These are phyloP conservation scores for Esox lucius DNA, from an alignment of 2,797 vertebrate genomes.

Conservation along the genomic window DNA sequence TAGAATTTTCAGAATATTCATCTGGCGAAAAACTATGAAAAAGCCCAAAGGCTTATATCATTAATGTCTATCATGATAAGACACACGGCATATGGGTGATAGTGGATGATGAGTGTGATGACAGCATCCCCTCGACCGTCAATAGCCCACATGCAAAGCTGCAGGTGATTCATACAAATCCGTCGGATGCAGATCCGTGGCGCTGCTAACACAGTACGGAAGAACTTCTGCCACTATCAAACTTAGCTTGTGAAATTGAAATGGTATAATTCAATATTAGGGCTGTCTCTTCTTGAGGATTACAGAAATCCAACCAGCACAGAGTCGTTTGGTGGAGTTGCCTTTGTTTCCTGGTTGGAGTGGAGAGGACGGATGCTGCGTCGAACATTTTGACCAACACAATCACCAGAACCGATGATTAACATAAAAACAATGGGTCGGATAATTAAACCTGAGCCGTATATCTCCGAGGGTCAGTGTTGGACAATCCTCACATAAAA, in stretches of 20 bases:
- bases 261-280: constrained; percentile 13
- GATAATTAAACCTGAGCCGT: constrained; percentile 37
- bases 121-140: constrained; percentile 63
- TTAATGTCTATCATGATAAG: too few species aligned
- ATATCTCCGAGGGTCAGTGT: constrained; percentile 30
- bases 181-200: constrained; percentile 55
- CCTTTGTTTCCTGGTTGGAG: constrained; percentile 55
- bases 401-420: constrained; percentile 41
- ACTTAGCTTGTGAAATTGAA: constrained; percentile 10
- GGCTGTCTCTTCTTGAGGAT: neutral
- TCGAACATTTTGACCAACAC: constrained; percentile 33
- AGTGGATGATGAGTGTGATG: constrained; percentile 15
- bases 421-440: constrained; percentile 60
- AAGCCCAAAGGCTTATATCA: too few species aligned
- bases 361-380: constrained; percentile 60
- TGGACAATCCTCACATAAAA: constrained; percentile 34
- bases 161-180: constrained; percentile 43
- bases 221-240: constrained; percentile 65
- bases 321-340: constrained; percentile 43
- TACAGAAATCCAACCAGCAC: constrained; percentile 15
- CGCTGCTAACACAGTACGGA: constrained; percentile 52
- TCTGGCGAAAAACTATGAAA: too few species aligned
- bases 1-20: too few species aligned
- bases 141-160: constrained; percentile 54
- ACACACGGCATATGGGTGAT: neutral